Conservation (phyloP, 2,113 vertebrate species). For the Pao palembangensis region DNA sequence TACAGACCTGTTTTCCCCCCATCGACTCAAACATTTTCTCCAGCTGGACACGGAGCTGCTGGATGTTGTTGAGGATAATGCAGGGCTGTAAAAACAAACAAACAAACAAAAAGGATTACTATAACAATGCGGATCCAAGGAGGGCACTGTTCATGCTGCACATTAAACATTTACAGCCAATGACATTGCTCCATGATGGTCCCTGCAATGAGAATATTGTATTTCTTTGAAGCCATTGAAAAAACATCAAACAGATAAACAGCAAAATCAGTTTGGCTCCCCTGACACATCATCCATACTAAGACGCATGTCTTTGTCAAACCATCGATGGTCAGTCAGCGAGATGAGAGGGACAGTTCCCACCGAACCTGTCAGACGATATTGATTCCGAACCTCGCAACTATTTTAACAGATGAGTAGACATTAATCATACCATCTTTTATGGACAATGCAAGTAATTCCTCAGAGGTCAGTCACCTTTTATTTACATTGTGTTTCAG, state of each 20-base stretch:
- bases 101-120: not conserved
- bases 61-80: slow-evolving; percentile 97
- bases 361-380: slow-evolving; percentile 45
- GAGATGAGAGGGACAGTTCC: slow-evolving; percentile 38
- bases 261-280: slow-evolving; percentile 37
- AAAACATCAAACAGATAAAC: not conserved
- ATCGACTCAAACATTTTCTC: slow-evolving; percentile 99
- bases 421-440: slow-evolving; percentile 53
- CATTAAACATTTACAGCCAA: not conserved
- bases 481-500: not conserved
- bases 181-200: not conserved
- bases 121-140: too few species aligned
- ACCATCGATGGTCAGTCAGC: slow-evolving; percentile 27
- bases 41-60: slow-evolving; percentile 92
- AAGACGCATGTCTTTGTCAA: slow-evolving; percentile 12
- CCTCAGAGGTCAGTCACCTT: not conserved
- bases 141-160: not conserved
- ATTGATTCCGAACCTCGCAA: slow-evolving; percentile 53
- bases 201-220: not conserved
- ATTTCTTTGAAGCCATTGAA: slow-evolving; percentile 13
- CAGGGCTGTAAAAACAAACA: slow-evolving; percentile 79
- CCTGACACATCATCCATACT: slow-evolving; percentile 41
- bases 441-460: slow-evolving; percentile 32
- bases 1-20: slow-evolving; percentile 93
- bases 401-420: slow-evolving; percentile 53